A percentile compares a stretch with the other conserved stretches of the same genome.
Evolutionary conservation across 1,140 invertebrate species (phyloP).

Genomic region (Diorhabda sublineata): DNA sequence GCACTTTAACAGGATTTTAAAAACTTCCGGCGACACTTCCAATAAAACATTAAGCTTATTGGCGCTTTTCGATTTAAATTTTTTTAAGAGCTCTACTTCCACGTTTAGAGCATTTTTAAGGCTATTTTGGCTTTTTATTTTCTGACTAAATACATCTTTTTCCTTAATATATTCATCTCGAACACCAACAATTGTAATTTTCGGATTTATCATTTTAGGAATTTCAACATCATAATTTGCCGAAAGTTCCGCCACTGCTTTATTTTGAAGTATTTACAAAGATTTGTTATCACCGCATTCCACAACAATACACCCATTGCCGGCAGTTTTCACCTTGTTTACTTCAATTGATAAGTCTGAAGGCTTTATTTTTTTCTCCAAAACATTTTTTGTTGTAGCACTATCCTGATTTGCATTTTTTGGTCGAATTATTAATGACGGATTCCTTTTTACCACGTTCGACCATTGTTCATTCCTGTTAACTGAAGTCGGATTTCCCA

Average conservation of each 20-base stretch:
- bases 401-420: background rate
- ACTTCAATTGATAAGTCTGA: background rate
- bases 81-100: background rate
- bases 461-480: background rate
- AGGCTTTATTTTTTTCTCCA: background rate
- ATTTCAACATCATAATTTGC: background rate
- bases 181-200: slow-evolving; percentile 19
- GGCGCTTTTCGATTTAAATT: background rate
- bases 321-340: background rate
- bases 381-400: background rate
- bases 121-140: background rate
- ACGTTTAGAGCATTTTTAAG: background rate
- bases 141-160: background rate
- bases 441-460: background rate
- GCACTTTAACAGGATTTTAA: background rate
- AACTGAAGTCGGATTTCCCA: too few species aligned
- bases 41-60: background rate
- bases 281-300: background rate
- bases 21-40: background rate
- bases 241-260: background rate
- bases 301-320: background rate
- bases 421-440: background rate
- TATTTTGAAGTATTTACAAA: background rate
- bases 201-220: background rate
- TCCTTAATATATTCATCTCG: slow-evolving; percentile 35